Base-by-base conservation (phyloP, 2,888 invertebrate genomes). In the Macrophya alboannulata region DNA sequence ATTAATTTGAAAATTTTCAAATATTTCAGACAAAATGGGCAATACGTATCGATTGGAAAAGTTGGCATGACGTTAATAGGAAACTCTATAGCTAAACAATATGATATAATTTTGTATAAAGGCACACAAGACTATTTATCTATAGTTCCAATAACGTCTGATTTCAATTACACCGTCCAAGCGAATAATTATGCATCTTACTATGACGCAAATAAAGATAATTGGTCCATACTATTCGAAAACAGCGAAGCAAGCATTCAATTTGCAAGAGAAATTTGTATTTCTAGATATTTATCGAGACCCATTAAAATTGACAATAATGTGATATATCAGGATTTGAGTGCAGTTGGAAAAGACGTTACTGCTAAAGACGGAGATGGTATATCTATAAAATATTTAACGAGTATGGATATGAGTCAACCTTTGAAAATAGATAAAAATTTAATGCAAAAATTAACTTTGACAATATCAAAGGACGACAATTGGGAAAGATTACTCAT, bases 181-280 rank as follows among this genome's bases (percentile, higher is more conserved):
- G 88, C 89, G 15, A 91, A 92, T 40, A 92, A 92, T 89, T 92
- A 92, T 77, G 90, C 90, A 2, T 90, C 90, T 85, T 92, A 92
- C 90, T 95, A 95, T 88, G 95, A 95, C 91, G 94, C 94, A 68
- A 91, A 92, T 40, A 91, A 94, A 55, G 93, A 94, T 84, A 95
- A 94, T 88, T 95, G 95, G 95, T 95, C 95, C 15, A 89, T 95
- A 76, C 92, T 94, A 89, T 95, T 95, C 90, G 94, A 93, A 6
- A 90, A 87, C 43, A 86, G 88, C 12, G 89, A 90, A n/a, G 89
- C 91, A 45, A 91, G 91, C 25, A 87, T 90, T 8, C 91, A 93
- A 84, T 92, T 94, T 87, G 90, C 92, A 1, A 90, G 89, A 85
- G 91, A 93, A 89, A 87, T 94, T 77, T 90, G 89, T 43, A 68